A percentile compares a stretch with the other conserved stretches of the same genome.
These are phyloP conservation scores for Zele albiditarsus DNA, from an alignment of 2,888 invertebrate genomes.

Conservation along the genomic window DNA sequence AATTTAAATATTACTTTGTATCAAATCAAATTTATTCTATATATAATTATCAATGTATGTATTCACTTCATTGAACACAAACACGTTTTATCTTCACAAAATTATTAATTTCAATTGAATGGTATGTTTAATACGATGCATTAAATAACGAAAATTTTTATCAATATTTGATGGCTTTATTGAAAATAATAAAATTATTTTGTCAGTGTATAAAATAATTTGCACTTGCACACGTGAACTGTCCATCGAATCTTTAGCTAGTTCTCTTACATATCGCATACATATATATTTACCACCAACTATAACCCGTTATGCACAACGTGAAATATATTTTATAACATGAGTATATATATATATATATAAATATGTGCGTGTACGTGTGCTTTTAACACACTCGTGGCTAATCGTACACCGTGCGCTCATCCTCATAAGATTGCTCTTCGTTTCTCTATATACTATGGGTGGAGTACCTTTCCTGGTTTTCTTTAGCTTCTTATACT, in stretches of 20 bases:
- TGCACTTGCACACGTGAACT: slow-evolving; percentile 5
- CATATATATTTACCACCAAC: neutral
- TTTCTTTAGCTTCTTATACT: slow-evolving; percentile 26
- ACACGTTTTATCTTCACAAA: no score
- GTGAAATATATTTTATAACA: slow-evolving; percentile 8
- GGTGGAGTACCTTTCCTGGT: slow-evolving; percentile 38
- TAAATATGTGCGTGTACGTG: neutral
- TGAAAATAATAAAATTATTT: neutral
- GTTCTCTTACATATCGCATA: neutral
- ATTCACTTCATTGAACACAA: no score
- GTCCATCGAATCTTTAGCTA: slow-evolving; percentile 1
- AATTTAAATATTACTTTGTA: no score
- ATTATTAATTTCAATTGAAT: no score
- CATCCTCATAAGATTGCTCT: slow-evolving; percentile 36
- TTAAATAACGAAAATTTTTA: no score
- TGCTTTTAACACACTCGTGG: slow-evolving; percentile 35
- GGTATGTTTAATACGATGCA: no score
- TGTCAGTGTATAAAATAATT: neutral
- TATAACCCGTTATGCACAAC: slow-evolving; percentile 33
- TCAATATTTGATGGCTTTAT: no score
- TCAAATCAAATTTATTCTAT: no score
- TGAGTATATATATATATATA: neutral
- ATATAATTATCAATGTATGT: no score
- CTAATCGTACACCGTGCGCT: slow-evolving; percentile 34
- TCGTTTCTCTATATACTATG: slow-evolving; percentile 18